Evolutionary conservation across 2,888 invertebrate species (phyloP).

Genomic region (Podabrus alpinus): DNA sequence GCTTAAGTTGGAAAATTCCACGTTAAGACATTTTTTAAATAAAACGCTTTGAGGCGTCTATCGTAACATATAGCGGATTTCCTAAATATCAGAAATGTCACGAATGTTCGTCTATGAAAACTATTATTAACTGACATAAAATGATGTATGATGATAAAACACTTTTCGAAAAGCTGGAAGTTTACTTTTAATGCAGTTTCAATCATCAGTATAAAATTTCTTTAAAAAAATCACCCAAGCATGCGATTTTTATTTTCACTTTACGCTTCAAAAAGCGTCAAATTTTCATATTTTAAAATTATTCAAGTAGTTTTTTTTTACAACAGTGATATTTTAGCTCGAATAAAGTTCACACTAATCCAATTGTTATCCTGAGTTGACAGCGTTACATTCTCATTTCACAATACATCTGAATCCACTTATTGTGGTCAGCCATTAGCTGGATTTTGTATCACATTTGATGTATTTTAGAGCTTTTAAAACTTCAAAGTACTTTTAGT

Average conservation of each 20-base stretch:
- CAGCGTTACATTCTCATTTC: conserved; percentile 35
- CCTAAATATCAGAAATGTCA: conserved; percentile 40
- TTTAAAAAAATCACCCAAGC: background rate
- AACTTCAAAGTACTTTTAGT: conserved; percentile 15
- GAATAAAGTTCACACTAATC: conserved; percentile 34
- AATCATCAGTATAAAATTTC: conserved; percentile 17
- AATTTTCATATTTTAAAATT: background rate
- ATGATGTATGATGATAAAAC: conserved; percentile 49
- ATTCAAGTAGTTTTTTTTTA: background rate
- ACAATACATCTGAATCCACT: conserved; percentile 34
- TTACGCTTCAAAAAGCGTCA: background rate
- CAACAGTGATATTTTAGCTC: background rate
- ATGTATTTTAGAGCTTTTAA: conserved; percentile 28
- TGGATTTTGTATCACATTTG: conserved; percentile 27
- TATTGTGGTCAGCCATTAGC: conserved; percentile 29
- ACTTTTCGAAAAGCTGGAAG: conserved; percentile 33
- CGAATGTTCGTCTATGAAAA: conserved; percentile 39
- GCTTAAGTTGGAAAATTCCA: background rate
- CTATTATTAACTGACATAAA: conserved; percentile 43
- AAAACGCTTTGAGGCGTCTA: conserved; percentile 10
- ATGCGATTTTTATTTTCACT: background rate
- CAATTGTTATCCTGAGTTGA: conserved; percentile 37
- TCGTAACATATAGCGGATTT: conserved; percentile 18
- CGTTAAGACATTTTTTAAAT: background rate
- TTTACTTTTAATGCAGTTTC: conserved; percentile 13